Evolutionary conservation across 2,888 invertebrate species (phyloP).

Genomic region (Meganola albula): DNA sequence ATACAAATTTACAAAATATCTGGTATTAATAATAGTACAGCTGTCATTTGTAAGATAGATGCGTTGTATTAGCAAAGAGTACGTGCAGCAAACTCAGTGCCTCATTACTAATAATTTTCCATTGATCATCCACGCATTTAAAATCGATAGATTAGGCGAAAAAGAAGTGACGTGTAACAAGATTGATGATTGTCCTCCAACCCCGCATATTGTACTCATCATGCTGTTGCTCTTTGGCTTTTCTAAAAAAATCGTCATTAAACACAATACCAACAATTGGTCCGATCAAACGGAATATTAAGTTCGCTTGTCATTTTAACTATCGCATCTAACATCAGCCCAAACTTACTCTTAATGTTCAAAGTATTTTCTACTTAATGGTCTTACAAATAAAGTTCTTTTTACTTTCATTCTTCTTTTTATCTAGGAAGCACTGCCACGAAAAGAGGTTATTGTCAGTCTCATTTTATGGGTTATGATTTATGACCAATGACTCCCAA

Average conservation of each 20-base stretch:
- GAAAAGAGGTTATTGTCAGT: conserved; percentile 72
- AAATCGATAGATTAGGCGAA: conserved; percentile 53
- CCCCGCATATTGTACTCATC: conserved; percentile 42
- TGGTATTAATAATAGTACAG: conserved; percentile 27
- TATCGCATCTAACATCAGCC: conserved; percentile 52
- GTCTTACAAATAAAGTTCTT: conserved; percentile 18
- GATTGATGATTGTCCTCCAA: conserved; percentile 70
- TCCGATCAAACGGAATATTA: conserved; percentile 76
- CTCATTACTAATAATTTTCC: conserved; percentile 48
- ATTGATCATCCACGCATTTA: conserved; percentile 61
- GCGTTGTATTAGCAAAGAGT: conserved; percentile 35
- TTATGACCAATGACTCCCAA: conserved; percentile 77
- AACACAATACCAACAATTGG: conserved; percentile 75
- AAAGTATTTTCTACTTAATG: conserved; percentile 27
- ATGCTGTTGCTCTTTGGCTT: conserved; percentile 50
- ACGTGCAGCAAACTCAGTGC: conserved; percentile 32
- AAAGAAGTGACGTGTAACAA: conserved; percentile 48
- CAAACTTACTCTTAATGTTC: conserved; percentile 20
- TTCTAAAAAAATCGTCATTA: conserved; percentile 66
- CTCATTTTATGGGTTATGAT: conserved; percentile 76
- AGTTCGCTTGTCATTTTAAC: conserved; percentile 76
- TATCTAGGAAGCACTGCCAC: conserved; percentile 58
- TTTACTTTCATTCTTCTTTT: conserved; percentile 22
- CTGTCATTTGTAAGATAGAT: conserved; percentile 27
- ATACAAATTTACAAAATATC: conserved; percentile 35